Evolutionary conservation across 2,888 invertebrate species (phyloP).

Genomic region (Copidosoma aretas): DNA sequence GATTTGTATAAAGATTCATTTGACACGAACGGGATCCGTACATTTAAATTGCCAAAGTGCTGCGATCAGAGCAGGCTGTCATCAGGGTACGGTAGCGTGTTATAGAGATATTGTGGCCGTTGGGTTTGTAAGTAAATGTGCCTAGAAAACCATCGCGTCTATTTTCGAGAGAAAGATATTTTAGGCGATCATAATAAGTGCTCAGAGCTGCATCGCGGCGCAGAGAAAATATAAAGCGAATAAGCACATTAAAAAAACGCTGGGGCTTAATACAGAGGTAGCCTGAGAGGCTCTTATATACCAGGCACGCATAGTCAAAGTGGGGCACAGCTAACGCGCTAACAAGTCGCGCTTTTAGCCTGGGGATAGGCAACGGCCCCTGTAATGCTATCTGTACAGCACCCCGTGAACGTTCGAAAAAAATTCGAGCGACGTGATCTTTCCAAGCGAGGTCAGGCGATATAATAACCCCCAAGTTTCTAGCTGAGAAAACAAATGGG

Average conservation of each 20-base stretch:
- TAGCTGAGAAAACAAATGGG: not conserved
- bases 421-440: not conserved
- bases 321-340: not conserved
- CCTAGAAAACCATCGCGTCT: not conserved
- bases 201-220: not conserved
- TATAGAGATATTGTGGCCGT: not conserved
- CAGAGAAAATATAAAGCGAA: not conserved
- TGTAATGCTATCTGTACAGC: not conserved
- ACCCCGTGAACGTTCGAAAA: not conserved
- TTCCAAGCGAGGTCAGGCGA: not conserved
- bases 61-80: not conserved
- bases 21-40: too few species aligned
- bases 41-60: too few species aligned
- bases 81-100: not conserved
- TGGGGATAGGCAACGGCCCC: not conserved
- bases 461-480: not conserved
- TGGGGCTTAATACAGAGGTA: not conserved
- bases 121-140: not conserved
- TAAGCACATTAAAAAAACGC: not conserved
- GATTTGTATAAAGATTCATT: too few species aligned
- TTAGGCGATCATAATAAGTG: not conserved
- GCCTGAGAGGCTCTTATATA: not conserved
- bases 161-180: not conserved
- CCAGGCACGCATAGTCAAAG: constrained; percentile 14
- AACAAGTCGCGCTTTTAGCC: not conserved